Evolutionary conservation across 1,140 invertebrate species (phyloP).

Genomic region (Carcinoscorpius rotundicauda): DNA sequence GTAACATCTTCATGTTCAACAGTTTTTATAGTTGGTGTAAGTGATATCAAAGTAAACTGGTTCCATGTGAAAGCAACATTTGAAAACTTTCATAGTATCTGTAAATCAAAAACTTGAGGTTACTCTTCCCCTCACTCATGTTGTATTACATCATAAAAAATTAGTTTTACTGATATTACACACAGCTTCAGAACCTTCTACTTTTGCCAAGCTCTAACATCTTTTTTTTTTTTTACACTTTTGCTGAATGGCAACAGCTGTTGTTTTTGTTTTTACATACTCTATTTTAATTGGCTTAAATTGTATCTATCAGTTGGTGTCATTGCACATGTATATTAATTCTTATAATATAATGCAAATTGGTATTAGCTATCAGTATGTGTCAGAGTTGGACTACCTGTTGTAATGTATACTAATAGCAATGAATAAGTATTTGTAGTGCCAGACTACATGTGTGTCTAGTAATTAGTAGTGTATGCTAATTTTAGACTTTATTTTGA

Average conservation of each 20-base stretch:
- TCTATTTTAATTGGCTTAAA: slow-evolving; percentile 2
- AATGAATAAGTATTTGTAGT: not conserved
- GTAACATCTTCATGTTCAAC: too few species aligned
- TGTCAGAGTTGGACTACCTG: too few species aligned
- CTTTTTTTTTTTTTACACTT: not conserved
- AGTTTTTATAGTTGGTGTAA: too few species aligned
- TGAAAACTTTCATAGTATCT: not conserved
- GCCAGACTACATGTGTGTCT: not conserved
- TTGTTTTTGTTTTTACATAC: not conserved
- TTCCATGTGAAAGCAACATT: not conserved
- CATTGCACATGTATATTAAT: too few species aligned
- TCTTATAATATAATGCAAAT: too few species aligned
- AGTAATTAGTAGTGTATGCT: not conserved
- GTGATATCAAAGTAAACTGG: too few species aligned
- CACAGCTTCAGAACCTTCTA: not conserved
- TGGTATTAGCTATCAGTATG: too few species aligned
- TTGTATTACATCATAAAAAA: not conserved
- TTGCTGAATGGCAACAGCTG: not conserved
- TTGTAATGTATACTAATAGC: not conserved
- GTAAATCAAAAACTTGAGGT: not conserved
- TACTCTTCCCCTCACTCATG: not conserved
- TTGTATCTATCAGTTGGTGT: slow-evolving; percentile 2
- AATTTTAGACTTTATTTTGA: not conserved
- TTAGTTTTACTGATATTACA: not conserved
- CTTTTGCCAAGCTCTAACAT: not conserved